Base-by-base conservation (phyloP, 2,888 invertebrate species). In the Patella pellucida region DNA sequence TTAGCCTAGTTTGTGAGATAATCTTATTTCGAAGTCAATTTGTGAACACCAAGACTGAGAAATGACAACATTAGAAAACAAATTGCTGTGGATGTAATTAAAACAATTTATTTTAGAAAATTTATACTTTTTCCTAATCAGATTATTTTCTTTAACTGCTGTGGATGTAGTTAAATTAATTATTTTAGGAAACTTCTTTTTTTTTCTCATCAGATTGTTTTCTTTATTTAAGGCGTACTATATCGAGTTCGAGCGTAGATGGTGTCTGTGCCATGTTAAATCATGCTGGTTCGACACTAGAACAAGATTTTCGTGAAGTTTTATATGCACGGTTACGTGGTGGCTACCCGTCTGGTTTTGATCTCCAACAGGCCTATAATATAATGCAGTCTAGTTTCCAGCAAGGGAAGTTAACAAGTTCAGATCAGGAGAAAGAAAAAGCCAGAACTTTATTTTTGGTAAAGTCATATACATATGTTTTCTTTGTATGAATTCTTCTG, bases 191-290 rank as follows among this genome's bases (percentile, higher is more conserved):
- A 31, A 31, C 5, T 31, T 5, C 4, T 31, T 5, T 31, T 31
- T 31, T 31, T 31, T 4, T 7, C 31, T 31, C 4, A 31, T 31
- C 31, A 31, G 31, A 41, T 62, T 19, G 12, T 19, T 12, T 62
- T 23, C n/a, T 75, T 62, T 69, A 76, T 86, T 87, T 56, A 89
- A 96, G 97, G 82, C 94, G 99, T 81, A 95, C 97, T n/a, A 93
- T 97, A 82, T 95, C 95, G 9, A 96, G 96, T 82, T 95, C 96
- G 88, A 97, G 96, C 89, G 94, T 98, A 77, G 98, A 99, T 91
- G 98, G 97, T 73, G 95, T 96, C 69, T 99, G 99, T 92, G 98
- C 97, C 2, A 96, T 97, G 84, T 94, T 99, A 51, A 99, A 99
- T 92, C 97, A 97, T 91, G 96, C 96, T 5, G 95, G 95, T 84